Percentiles rank a stretch among this genome's conserved stretches.
phyloP scores from a whole-genome alignment of 2,113 vertebrate species.

The Hyperopisus bebe region DNA sequence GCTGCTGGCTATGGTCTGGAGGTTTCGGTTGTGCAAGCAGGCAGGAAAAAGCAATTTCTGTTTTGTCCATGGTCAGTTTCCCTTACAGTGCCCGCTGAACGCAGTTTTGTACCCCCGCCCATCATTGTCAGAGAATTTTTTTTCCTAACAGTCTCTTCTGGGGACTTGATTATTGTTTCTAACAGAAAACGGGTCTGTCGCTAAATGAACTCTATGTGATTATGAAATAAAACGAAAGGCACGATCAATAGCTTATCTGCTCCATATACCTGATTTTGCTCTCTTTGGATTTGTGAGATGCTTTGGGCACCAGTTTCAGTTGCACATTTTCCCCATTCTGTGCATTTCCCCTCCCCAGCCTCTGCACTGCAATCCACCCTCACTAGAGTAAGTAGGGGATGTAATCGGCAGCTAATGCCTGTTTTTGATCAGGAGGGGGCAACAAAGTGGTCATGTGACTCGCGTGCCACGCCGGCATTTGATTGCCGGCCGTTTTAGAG shows the following conservation, averaged over 20 bases:
- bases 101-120: not conserved
- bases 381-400: not conserved
- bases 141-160: not conserved
- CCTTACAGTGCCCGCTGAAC: not conserved
- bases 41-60: constrained; percentile 31
- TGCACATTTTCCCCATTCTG: not conserved
- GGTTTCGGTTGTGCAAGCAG: constrained; percentile 18
- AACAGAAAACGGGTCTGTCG: not conserved
- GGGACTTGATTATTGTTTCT: not conserved
- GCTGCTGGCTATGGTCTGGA: constrained; percentile 17
- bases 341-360: not conserved
- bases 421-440: not conserved
- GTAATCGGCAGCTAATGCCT: not conserved
- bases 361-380: not conserved
- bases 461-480: constrained; percentile 37
- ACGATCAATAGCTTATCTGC: not conserved
- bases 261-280: not conserved
- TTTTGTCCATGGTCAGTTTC: constrained; percentile 26
- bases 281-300: not conserved
- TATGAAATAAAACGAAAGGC: not conserved
- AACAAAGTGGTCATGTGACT: constrained; percentile 11
- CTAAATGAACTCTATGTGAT: not conserved
- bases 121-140: not conserved
- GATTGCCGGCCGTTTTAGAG: constrained; percentile 45
- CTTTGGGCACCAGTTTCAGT: not conserved